Percentiles rank a stretch among this genome's conserved stretches.
Conservation (phyloP, 92 coral and sea anemone species). For the Bergia sp. region DNA sequence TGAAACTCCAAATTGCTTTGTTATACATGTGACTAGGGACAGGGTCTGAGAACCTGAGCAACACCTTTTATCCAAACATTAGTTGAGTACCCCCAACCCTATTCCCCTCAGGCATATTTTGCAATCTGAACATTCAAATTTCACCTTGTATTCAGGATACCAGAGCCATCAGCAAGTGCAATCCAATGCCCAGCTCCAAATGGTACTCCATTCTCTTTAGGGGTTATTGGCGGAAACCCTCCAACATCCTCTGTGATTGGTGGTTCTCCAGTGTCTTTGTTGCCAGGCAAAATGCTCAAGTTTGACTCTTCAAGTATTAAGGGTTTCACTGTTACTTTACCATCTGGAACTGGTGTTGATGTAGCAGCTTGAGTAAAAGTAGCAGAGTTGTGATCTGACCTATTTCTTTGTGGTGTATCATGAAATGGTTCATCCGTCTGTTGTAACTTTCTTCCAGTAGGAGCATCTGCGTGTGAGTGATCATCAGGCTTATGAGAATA, state of each 20-base stretch:
- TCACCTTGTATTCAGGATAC: conserved; percentile 91
- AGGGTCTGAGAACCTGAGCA: no score
- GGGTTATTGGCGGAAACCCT: conserved; percentile 59
- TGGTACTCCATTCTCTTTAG: conserved; percentile 54
- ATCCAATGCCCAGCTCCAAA: conserved; percentile 79
- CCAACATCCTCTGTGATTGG: background rate
- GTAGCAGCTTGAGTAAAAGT: conserved; percentile 51
- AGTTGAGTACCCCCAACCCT: background rate
- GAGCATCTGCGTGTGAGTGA: background rate
- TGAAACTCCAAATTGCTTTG: no score
- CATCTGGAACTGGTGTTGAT: conserved; percentile 72
- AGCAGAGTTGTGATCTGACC: background rate
- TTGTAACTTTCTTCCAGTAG: background rate
- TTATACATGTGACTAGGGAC: no score
- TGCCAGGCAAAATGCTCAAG: background rate
- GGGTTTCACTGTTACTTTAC: conserved; percentile 56
- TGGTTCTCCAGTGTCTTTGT: conserved; percentile 1
- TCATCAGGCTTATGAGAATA: background rate
- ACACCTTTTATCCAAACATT: no score
- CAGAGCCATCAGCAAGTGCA: conserved; percentile 92
- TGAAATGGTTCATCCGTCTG: background rate
- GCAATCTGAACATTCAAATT: no score
- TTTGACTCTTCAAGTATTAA: conserved; percentile 53
- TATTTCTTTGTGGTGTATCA: background rate
- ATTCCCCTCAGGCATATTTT: no score